phyloP scores from a whole-genome alignment of 64 coral and sea anemone species.

The Montipora foliosa region DNA sequence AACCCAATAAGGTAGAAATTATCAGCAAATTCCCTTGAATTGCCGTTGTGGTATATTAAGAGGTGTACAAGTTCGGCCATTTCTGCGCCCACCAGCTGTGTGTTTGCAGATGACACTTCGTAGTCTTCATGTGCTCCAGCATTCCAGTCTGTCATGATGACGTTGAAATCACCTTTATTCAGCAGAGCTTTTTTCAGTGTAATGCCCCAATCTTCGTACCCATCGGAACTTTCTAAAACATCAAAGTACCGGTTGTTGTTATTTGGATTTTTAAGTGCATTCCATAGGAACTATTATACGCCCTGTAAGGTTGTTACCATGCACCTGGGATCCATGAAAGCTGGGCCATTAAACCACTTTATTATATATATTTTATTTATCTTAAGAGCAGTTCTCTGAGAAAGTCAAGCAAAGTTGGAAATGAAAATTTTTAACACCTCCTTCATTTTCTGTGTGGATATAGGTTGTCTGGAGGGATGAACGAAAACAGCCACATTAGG shows the following conservation, averaged over 20 bases:
- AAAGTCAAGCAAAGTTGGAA: no score
- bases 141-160: background rate
- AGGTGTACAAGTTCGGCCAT: slow-evolving; percentile 11
- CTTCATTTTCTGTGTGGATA: no score
- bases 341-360: no score
- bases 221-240: background rate
- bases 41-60: background rate
- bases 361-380: no score
- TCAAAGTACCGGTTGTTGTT: background rate
- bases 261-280: background rate
- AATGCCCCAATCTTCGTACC: background rate
- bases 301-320: no score
- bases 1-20: background rate
- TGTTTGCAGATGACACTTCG: slow-evolving; percentile 10
- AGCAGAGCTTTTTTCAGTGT: background rate
- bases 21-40: no score
- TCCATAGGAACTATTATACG: no score
- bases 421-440: no score
- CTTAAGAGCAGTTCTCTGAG: no score
- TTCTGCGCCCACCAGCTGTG: slow-evolving; percentile 44
- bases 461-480: no score
- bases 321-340: no score
- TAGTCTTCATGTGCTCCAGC: slow-evolving; percentile 36
- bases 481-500: no score
- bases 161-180: background rate